Evolutionary conservation across 2,888 invertebrate genomes (phyloP).

Genomic region (Lasioglossum pauxillum): DNA sequence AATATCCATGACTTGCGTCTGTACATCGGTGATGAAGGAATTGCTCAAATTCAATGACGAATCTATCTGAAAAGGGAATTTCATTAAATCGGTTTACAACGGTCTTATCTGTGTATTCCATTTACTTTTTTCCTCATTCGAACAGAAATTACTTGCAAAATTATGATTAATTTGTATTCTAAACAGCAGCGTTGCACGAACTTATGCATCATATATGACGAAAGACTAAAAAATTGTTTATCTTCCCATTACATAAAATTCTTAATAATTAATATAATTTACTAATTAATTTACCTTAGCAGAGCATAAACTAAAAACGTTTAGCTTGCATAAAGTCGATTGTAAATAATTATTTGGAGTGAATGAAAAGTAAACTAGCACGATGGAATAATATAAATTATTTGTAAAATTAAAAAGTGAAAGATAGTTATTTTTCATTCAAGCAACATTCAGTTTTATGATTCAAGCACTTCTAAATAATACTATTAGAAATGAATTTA

Average conservation of each 20-base stretch:
- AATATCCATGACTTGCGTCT: conserved; percentile 75
- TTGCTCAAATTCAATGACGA: conserved; percentile 63
- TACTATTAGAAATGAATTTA: neutral
- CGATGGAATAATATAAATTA: neutral
- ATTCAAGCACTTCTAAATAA: neutral
- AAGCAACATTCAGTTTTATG: neutral
- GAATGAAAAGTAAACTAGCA: neutral
- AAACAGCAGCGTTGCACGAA: neutral
- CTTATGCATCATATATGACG: neutral
- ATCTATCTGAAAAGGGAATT: conserved; percentile 75
- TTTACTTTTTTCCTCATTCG: neutral
- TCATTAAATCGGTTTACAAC: conserved; percentile 46
- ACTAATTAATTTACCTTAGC: neutral
- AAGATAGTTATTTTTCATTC: neutral
- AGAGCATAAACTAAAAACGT: neutral
- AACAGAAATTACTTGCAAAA: neutral
- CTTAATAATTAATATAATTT: neutral
- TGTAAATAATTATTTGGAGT: neutral
- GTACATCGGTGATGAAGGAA: conserved; percentile 75
- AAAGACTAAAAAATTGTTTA: neutral
- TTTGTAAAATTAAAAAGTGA: neutral
- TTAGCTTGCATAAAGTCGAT: neutral
- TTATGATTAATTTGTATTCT: neutral
- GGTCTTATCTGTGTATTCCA: neutral
- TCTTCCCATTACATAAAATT: neutral